A percentile compares a stretch with the other conserved stretches of the same genome.
These are phyloP conservation scores for Linurgus olivaceus DNA, from an alignment of 2,797 vertebrate genomes.

Conservation along the genomic window DNA sequence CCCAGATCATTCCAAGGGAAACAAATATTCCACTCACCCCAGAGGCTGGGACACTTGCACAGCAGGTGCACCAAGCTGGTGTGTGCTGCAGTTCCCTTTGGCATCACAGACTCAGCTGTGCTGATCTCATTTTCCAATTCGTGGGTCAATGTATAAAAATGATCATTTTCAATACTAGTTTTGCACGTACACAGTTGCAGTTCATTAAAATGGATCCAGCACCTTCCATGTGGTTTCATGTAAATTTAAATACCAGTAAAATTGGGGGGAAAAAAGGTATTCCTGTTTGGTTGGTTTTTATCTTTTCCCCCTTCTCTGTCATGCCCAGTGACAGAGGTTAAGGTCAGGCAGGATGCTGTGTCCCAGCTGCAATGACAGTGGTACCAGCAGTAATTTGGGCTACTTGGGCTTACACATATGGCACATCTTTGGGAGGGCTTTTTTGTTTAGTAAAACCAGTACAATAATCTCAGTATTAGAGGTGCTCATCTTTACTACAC, in stretches of 20 bases:
- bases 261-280: rapidly evolving
- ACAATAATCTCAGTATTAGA: not conserved
- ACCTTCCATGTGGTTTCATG: not conserved
- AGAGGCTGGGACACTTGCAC: not conserved
- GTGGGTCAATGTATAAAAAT: not conserved
- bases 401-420: not conserved
- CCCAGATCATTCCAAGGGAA: not conserved
- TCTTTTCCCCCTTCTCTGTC: no score
- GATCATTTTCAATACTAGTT: not conserved
- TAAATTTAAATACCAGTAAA: not conserved
- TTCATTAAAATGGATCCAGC: not conserved
- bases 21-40: not conserved
- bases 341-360: not conserved
- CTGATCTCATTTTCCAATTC: not conserved
- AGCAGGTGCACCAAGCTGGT: not conserved
- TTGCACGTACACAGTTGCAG: not conserved
- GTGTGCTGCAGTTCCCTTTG: not conserved
- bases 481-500: not conserved
- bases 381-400: not conserved
- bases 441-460: not conserved
- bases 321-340: not conserved
- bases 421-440: rapidly evolving
- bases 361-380: not conserved
- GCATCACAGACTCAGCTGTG: not conserved
- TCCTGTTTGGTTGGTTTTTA: rapidly evolving